phyloP scores from a whole-genome alignment of 2,888 invertebrate species.

The Nipponacmea schrenckii region DNA sequence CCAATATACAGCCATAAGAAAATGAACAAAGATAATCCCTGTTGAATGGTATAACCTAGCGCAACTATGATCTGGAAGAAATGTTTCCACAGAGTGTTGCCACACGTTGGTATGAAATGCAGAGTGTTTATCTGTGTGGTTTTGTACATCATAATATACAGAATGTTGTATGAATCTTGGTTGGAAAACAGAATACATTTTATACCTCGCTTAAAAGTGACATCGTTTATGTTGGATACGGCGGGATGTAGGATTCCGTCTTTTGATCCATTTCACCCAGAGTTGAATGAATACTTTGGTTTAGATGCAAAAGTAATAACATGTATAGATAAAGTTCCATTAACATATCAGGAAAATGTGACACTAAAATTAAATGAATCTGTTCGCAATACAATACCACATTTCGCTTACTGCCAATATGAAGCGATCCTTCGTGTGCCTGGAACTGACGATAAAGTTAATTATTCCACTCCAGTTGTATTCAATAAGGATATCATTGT shows the following conservation, averaged over 20 bases:
- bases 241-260: not conserved
- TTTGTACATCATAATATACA: not conserved
- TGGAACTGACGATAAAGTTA: conserved; percentile 19
- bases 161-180: not conserved
- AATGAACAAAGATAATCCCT: too few species aligned
- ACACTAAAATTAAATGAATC: not conserved
- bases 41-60: too few species aligned
- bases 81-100: too few species aligned
- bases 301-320: not conserved
- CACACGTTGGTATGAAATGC: too few species aligned
- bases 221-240: conserved; percentile 20
- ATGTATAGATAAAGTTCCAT: not conserved
- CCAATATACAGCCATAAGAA: too few species aligned
- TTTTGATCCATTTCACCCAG: not conserved
- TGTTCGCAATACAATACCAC: not conserved
- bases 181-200: not conserved
- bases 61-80: too few species aligned
- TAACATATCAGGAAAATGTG: not conserved
- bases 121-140: not conserved
- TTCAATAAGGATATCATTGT: conserved; percentile 20
- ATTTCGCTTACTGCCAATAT: not conserved
- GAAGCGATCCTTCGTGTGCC: not conserved
- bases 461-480: not conserved
- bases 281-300: not conserved
- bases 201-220: too few species aligned